Percentiles rank a stretch among this genome's conserved stretches.
phyloP scores from a whole-genome alignment of 2,888 invertebrate species.

The Campaea margaritaria region DNA sequence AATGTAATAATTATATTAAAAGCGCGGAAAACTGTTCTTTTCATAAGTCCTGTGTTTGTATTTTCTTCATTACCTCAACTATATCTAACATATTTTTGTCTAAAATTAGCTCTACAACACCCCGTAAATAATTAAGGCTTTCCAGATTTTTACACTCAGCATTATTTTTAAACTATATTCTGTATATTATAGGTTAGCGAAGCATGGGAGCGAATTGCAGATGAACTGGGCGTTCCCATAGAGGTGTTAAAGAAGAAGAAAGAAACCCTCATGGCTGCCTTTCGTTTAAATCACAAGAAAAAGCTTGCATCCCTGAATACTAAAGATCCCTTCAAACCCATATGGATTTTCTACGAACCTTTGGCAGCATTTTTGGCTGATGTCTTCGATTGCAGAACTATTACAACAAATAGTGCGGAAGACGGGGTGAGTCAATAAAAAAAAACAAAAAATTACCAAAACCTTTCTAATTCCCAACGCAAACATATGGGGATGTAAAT shows the following conservation, averaged over 20 bases:
- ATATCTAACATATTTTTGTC: no score
- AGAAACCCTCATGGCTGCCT: constrained; percentile 24
- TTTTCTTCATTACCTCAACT: no score
- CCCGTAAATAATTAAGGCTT: no score
- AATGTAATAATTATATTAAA: no score
- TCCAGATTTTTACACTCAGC: no score
- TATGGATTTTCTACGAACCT: constrained; percentile 22
- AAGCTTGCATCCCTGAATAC: constrained; percentile 9
- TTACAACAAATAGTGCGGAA: constrained; percentile 1
- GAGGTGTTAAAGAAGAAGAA: constrained; percentile 20
- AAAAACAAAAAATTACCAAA: no score
- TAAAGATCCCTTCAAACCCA: constrained; percentile 8
- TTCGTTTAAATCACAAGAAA: constrained; percentile 23
- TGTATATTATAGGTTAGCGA: constrained; percentile 11
- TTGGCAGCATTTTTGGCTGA: constrained; percentile 19
- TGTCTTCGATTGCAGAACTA: constrained; percentile 11
- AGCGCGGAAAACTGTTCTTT: no score
- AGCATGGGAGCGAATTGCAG: constrained; percentile 16
- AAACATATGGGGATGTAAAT: no score
- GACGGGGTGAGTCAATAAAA: constrained; percentile 15
- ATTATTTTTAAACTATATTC: background rate
- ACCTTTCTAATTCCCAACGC: no score
- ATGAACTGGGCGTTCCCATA: constrained; percentile 9
- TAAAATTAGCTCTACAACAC: no score
- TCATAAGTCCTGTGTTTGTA: no score